A percentile compares a stretch with the other conserved stretches of the same genome.
These are phyloP conservation scores for Pungitius pungitius DNA, from an alignment of 2,113 vertebrate genomes.

Conservation along the genomic window DNA sequence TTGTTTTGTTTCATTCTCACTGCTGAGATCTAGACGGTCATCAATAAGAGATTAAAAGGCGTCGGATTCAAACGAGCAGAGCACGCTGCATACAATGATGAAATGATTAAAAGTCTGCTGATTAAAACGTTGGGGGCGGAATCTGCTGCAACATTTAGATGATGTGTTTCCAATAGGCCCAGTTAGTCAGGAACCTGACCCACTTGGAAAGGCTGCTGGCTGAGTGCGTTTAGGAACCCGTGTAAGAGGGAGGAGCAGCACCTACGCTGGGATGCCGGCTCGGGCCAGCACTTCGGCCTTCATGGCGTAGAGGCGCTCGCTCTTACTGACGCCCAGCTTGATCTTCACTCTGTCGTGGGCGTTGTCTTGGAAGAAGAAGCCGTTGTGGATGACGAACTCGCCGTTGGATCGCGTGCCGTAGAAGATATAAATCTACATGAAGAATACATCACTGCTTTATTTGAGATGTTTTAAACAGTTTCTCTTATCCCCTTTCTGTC, in stretches of 20 bases:
- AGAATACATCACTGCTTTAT: background rate
- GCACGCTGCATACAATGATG: slow-evolving; percentile 70
- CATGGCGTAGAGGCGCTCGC: slow-evolving; percentile 95
- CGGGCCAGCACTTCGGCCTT: slow-evolving; percentile 97
- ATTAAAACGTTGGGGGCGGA: slow-evolving; percentile 55
- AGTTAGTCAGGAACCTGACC: slow-evolving; percentile 23
- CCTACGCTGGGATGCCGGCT: slow-evolving; percentile 96
- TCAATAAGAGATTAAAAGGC: slow-evolving; percentile 74
- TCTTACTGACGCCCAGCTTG: slow-evolving; percentile 98
- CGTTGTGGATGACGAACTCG: slow-evolving; percentile 99
- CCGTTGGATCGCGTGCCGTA: slow-evolving; percentile 98
- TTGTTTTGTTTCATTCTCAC: slow-evolving; percentile 67
- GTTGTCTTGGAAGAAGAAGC: slow-evolving; percentile 98
- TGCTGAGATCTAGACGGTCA: slow-evolving; percentile 63
- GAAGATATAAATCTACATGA: slow-evolving; percentile 96
- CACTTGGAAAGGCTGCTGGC: slow-evolving; percentile 1
- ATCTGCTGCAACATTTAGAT: slow-evolving; percentile 58
- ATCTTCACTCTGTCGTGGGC: slow-evolving; percentile 98
- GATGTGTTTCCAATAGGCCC: slow-evolving; percentile 40
- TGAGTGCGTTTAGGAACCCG: background rate
- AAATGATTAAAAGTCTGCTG: slow-evolving; percentile 65
- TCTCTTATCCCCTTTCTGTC: no score
- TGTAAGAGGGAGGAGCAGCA: slow-evolving; percentile 38
- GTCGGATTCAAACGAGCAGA: slow-evolving; percentile 62
- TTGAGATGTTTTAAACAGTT: no score